phyloP scores from a whole-genome alignment of 1,140 invertebrate species.

The Idris sp. region DNA sequence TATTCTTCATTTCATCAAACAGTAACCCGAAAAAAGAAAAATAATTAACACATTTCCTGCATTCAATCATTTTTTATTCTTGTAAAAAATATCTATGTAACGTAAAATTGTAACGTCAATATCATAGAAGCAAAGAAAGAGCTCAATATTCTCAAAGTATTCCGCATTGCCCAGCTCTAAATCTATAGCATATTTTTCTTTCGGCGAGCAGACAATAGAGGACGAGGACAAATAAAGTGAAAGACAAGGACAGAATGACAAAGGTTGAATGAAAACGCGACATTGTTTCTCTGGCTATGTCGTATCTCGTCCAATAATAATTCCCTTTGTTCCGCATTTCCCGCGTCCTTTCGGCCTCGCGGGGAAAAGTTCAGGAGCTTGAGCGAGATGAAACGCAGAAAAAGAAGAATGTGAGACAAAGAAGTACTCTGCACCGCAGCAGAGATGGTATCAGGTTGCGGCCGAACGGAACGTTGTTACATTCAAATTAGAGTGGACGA shows the following conservation, averaged over 20 bases:
- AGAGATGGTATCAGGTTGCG: conserved; percentile 77
- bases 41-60: conserved; percentile 2
- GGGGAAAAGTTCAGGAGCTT: conserved; percentile 51
- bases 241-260: conserved; percentile 43
- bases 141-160: conserved; percentile 53
- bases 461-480: conserved; percentile 78
- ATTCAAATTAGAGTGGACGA: conserved; percentile 79
- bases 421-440: conserved; percentile 27
- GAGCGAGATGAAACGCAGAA: conserved; percentile 32
- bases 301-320: conserved; percentile 65
- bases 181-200: conserved; percentile 53
- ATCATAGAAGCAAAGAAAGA: conserved; percentile 37
- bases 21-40: no score
- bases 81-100: neutral
- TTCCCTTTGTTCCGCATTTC: conserved; percentile 62
- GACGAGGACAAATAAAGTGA: conserved; percentile 49
- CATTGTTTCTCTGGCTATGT: conserved; percentile 59
- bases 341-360: conserved; percentile 55
- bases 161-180: conserved; percentile 39
- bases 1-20: no score
- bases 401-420: conserved; percentile 19
- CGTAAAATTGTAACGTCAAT: conserved; percentile 48
- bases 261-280: conserved; percentile 61
- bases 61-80: conserved; percentile 27
- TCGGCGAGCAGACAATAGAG: conserved; percentile 37